These are phyloP conservation scores for Shargacucullia verbasci DNA, from an alignment of 2,888 invertebrate species.

Conservation along the genomic window DNA sequence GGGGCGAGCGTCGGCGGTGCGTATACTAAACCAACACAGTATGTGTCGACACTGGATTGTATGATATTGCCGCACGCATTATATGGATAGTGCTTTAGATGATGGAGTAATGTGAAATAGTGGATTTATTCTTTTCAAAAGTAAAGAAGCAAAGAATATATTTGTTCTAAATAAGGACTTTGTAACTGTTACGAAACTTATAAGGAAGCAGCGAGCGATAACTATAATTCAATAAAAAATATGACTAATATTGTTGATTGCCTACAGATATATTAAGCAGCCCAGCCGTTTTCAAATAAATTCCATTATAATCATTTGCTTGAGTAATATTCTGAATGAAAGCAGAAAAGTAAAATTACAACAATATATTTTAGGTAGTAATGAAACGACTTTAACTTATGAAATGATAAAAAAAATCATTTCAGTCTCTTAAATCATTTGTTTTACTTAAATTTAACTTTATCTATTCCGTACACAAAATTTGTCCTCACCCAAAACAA, in stretches of 20 bases:
- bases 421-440: too few relatives aligned
- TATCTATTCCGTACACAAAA: conserved; percentile 9
- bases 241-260: too few relatives aligned
- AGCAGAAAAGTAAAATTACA: too few relatives aligned
- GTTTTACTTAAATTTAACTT: too few relatives aligned
- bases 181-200: background rate
- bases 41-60: conserved; percentile 77
- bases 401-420: too few relatives aligned
- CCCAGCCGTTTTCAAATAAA: too few relatives aligned
- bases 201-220: conserved; percentile 3
- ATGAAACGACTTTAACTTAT: too few relatives aligned
- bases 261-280: too few relatives aligned
- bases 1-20: conserved; percentile 68
- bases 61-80: conserved; percentile 63
- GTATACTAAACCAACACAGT: conserved; percentile 82
- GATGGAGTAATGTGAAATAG: conserved; percentile 33
- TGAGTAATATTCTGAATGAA: too few relatives aligned
- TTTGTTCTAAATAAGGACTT: background rate
- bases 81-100: conserved; percentile 42
- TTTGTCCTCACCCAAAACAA: conserved; percentile 23
- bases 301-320: too few relatives aligned
- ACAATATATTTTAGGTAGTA: too few relatives aligned
- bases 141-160: background rate
- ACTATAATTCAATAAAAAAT: background rate
- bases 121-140: conserved; percentile 29